These are phyloP conservation scores for Motacilla tschutschensis DNA, from an alignment of 2,113 vertebrate species.

Conservation along the genomic window DNA sequence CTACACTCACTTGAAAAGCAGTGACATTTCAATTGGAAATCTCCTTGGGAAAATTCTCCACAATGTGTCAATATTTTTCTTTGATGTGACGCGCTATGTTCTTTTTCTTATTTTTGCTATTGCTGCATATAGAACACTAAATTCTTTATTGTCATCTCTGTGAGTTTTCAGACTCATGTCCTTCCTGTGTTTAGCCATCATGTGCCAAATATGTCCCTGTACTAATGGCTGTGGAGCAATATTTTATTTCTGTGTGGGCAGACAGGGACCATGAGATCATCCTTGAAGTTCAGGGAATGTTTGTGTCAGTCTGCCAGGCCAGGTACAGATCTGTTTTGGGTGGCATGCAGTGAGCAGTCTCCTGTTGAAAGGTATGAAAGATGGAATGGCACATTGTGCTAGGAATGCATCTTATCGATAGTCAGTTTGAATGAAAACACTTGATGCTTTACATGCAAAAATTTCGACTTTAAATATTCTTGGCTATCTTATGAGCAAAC, in stretches of 20 bases:
- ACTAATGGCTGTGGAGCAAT: neutral
- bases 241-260: neutral
- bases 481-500: neutral
- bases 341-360: neutral
- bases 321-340: neutral
- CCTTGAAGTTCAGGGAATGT: neutral
- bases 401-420: neutral
- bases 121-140: neutral
- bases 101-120: slow-evolving; percentile 18
- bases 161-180: neutral
- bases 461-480: neutral
- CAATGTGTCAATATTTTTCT: slow-evolving; percentile 42
- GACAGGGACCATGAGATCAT: neutral
- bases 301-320: neutral
- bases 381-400: neutral
- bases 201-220: neutral
- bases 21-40: neutral
- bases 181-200: neutral
- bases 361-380: neutral
- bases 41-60: neutral
- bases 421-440: neutral
- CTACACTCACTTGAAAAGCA: neutral
- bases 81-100: neutral
- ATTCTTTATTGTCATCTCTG: neutral
- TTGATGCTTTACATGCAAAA: neutral